A percentile compares a stretch with the other conserved stretches of the same genome.
Conservation (phyloP, 2,113 vertebrate genomes). For the Epinephelus cyanopodus region DNA sequence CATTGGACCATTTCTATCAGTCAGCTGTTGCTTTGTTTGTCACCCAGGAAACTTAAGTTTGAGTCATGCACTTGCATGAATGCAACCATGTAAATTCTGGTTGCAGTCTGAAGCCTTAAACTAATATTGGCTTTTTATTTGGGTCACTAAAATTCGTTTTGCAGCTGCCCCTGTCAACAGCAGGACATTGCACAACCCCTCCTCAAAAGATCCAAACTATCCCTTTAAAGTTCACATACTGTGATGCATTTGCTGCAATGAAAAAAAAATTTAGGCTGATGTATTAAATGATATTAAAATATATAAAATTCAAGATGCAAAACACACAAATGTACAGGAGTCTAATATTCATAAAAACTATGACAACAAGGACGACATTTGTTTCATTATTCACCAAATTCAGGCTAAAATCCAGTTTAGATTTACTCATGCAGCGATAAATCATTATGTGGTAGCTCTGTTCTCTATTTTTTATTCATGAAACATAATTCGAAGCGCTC, state of each 20-base stretch:
- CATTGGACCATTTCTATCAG: too few relatives aligned
- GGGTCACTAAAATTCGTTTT: too few relatives aligned
- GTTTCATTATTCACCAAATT: constrained; percentile 15
- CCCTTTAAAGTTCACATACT: not conserved
- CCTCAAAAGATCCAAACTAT: too few relatives aligned
- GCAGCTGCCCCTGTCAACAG: too few relatives aligned
- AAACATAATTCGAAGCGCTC: constrained; percentile 3
- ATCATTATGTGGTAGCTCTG: not conserved
- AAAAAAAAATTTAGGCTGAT: not conserved
- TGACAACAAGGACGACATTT: not conserved
- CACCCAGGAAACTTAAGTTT: too few relatives aligned
- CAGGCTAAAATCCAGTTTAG: not conserved
- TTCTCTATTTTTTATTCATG: constrained; percentile 25
- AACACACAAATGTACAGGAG: not conserved
- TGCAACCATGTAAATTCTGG: too few relatives aligned
- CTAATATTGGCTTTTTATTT: too few relatives aligned
- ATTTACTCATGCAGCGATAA: not conserved
- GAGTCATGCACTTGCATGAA: too few relatives aligned
- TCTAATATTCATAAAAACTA: not conserved
- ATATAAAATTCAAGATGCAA: not conserved
- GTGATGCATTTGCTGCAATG: not conserved
- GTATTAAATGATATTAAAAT: not conserved
- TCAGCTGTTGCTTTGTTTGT: too few relatives aligned
- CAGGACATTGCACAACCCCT: too few relatives aligned
- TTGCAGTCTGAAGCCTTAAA: too few relatives aligned